A percentile compares a stretch with the other conserved stretches of the same genome.
phyloP scores from a whole-genome alignment of 2,797 vertebrate genomes.

The Tympanoctomys barrerae region DNA sequence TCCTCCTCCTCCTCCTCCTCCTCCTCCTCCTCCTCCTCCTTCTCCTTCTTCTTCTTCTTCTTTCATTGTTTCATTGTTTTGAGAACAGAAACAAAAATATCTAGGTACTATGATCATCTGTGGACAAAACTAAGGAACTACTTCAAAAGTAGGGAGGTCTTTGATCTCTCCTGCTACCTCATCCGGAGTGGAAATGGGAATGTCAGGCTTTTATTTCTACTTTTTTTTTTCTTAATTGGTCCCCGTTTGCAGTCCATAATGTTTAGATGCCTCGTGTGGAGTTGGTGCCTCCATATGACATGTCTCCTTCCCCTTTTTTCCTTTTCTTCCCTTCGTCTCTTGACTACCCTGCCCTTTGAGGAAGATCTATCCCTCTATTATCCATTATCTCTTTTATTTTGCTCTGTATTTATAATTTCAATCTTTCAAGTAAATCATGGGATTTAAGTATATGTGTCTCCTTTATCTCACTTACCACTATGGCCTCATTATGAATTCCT shows the following conservation, averaged over 20 bases:
- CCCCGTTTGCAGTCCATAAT: background rate
- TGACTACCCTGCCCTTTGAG: background rate
- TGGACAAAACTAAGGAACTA: background rate
- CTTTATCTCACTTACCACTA: background rate
- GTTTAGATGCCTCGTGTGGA: background rate
- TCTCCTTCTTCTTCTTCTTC: background rate
- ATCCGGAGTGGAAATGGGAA: background rate
- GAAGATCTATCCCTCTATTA: background rate
- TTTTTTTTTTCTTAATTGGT: background rate
- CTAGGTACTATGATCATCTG: background rate
- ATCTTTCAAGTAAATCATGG: background rate
- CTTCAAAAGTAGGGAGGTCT: background rate
- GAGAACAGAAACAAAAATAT: background rate
- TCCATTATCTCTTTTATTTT: background rate
- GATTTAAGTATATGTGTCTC: background rate
- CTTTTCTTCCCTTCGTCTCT: background rate
- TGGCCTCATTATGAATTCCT: background rate
- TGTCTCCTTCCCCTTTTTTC: background rate
- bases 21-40: too few species aligned
- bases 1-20: too few species aligned
- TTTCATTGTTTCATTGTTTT: background rate
- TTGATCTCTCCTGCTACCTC: background rate
- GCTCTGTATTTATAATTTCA: background rate
- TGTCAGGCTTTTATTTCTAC: background rate
- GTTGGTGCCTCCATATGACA: background rate